Evolutionary conservation across 2,797 vertebrate genomes (phyloP), one percentile per base, ranked within the genome.

Genomic region (Gymnoscopelus braueri): DNA sequence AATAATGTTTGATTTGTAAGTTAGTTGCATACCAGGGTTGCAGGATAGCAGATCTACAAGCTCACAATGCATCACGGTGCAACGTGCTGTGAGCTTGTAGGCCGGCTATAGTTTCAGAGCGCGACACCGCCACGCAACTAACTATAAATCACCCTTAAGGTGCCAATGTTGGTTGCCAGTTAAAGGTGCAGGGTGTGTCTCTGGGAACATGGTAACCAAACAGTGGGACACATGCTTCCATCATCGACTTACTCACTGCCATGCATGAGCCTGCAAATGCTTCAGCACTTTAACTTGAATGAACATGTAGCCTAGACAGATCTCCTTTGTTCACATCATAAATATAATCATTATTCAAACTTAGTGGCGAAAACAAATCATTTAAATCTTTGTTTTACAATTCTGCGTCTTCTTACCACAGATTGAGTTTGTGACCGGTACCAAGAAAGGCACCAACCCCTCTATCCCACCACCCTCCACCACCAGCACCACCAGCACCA

Each of bases 371-470:
- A 12, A 54, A 35, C n/a, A 0, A 52, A 7, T 12, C 11, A 44
- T 44, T 44, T 10, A 8, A 44, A 11, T 19, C 59, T 9, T 15
- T 60, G 48, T 60, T 24, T 53, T 51, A 24, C 15, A 14, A n/a
- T 75, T 70, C 63, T 11, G 60, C 44, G 15, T 13, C 74, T 79
- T 75, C n/a, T 58, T 15, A 44, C 48, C 58, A 60, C 81, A 99
- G 98, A 99, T 99, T 72, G 98, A 99, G 82, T 99, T 99, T 90
- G 97, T 99, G 79, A 99, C 97, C 0, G 96, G 96, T 78, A 99
- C 97, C 47, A 99, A 99, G 87, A 99, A 98, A 63, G 97, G 98
- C 3, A 95, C 95, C 65, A 95, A 85, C 77, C 62, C 95, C 1
- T 94, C 95, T 80, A 98, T 80, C 1, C 90, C 96, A 2, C 69